Evolutionary conservation across 1,140 invertebrate genomes (phyloP), one percentile per base, ranked within the genome.

Genomic region (Acromyrmex echinatior): DNA sequence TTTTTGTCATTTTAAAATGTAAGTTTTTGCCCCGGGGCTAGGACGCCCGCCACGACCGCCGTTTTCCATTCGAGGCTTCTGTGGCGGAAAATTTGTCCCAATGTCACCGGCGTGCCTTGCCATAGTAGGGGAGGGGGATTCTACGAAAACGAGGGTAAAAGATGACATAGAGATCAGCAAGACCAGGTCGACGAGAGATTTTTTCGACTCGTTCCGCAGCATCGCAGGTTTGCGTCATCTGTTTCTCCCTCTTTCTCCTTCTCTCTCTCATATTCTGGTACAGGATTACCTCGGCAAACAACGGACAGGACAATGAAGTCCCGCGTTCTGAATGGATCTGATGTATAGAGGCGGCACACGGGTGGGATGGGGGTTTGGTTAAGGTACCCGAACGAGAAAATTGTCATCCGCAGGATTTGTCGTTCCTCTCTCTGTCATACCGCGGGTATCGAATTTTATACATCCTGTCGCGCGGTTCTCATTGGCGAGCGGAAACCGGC

Each of bases 1-100:
- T 93, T 93, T 92, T 93, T 93, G 92, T 93, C 93, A 91, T 93
- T 93, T 93, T 93, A 93, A 93, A 93, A 93, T 92, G 92, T 93
- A 93, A 93, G 93, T 92, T 92, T 87, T 86, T 87, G 78, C 82
- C 91, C 92, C 82, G 58, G 45, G 91, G 80, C 35, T 18, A 62
- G 87, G 87, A 73, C 80, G 66, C 63, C 80, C 63, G 80, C 76
- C 78, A 68, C 86, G 70, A 51, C 71, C 82, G 73, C 73, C 86
- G 86, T 85, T 90, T 88, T 87, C 92, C 71, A 93, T 93, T 93
- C 93, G 92, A 88, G 88, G 21, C 91, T 89, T 90, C 92, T 92
- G 87, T 93, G 87, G 89, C 93, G 93, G 92, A 93, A 93, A 93
- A 93, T 93, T 93, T 92, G 92, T 93, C 93, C 92, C 90, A 81